Evolutionary conservation across 1,140 invertebrate genomes (phyloP), one percentile per base, ranked within the genome.

Genomic region (Mycetomoellerius zeteki): DNA sequence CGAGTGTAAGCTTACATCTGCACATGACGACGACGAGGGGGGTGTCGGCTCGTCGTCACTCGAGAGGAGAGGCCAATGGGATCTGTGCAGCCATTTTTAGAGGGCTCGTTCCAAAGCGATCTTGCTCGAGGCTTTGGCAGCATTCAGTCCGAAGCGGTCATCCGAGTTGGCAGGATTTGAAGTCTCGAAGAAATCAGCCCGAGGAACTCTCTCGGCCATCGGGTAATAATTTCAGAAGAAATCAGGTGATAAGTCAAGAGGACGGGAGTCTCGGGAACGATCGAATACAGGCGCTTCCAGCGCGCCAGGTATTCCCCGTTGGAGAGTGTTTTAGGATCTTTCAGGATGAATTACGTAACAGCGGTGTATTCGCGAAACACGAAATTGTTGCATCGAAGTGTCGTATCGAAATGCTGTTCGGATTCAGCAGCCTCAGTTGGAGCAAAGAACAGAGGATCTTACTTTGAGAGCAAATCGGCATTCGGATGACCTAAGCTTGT

Each of bases 1-100:
- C 92, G 94, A 95, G 94, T 95, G 94, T 95, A 95, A 94, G 95
- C 94, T 95, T 95, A 95, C 94, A 95, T 93, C 85, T 91, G 85
- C 84, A 78, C 69, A 84, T 69, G 72, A 64, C 72, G 50, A 75
- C 37, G 58, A 80, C 43, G 85, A 67, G 85, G 81, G 94, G 94
- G 92, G 91, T 93, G 89, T 90, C 92, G 90, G 88, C 91, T 92
- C 87, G 91, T 91, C 88, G 71, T 82, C 33, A 82, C 67, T 82
- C 67, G 86, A 88, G 92, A 92, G 93, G 92, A 92, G 92, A 94
- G 94, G 93, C 94, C 94, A 95, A 94, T 94, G 94, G 93, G 94
- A 95, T 94, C 93, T 92, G 92, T 90, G 94, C 93, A 93, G 95
- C 94, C 94, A 95, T 95, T 95, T 94, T 95, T 95, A 95, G 95